A percentile compares a stretch with the other conserved stretches of the same genome.
Conservation (phyloP, 2,113 vertebrate species). For the Mormoops blainvillei region DNA sequence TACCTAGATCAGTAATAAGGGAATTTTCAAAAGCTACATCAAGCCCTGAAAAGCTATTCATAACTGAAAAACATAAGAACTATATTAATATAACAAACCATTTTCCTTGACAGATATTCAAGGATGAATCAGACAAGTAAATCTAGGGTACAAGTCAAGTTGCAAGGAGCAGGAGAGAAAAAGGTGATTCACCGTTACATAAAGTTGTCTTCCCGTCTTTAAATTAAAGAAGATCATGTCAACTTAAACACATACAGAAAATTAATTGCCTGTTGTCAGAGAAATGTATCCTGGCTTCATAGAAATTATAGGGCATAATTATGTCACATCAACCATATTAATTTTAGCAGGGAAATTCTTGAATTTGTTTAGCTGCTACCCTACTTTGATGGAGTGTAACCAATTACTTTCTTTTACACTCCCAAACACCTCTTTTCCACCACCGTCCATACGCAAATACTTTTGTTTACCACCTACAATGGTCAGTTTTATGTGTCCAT, state of each 20-base stretch:
- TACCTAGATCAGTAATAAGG: conserved; percentile 81
- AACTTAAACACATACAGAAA: conserved; percentile 24
- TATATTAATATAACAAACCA: conserved; percentile 76
- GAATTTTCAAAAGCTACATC: conserved; percentile 81
- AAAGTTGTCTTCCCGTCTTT: conserved; percentile 46
- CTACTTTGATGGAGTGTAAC: background rate
- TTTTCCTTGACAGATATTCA: conserved; percentile 70
- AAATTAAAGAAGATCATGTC: conserved; percentile 55
- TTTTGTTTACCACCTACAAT: background rate
- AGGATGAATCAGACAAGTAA: conserved; percentile 66
- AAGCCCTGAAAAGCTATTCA: conserved; percentile 76
- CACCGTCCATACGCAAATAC: background rate
- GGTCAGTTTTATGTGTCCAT: background rate
- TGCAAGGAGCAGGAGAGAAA: conserved; percentile 29
- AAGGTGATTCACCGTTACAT: conserved; percentile 62
- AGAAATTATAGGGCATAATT: conserved; percentile 36
- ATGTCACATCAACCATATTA: conserved; percentile 12
- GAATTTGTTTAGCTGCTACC: background rate
- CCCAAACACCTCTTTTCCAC: background rate
- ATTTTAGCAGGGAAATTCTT: background rate
- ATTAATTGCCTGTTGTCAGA: conserved; percentile 55
- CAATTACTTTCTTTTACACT: background rate
- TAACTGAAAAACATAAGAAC: conserved; percentile 75
- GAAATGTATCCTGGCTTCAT: conserved; percentile 46
- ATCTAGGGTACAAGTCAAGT: conserved; percentile 37